Conservation (phyloP, 2,113 vertebrate species). For the Pica pica region DNA sequence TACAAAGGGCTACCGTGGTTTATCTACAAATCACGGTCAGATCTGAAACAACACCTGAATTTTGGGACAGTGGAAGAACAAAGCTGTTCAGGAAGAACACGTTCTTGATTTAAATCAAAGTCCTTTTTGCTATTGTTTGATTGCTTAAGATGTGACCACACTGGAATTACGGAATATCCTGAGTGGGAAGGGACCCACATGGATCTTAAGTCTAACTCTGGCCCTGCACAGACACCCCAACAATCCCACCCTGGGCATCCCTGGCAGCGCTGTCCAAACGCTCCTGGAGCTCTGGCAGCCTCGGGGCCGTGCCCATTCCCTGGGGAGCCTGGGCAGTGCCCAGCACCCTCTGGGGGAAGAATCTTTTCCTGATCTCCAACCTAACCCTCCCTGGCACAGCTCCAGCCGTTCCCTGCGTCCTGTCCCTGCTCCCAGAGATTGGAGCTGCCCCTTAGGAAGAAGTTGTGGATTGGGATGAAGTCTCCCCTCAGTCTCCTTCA, state of each 20-base stretch:
- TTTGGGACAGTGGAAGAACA: neutral
- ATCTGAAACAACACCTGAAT: neutral
- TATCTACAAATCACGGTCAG: neutral
- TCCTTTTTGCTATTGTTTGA: neutral
- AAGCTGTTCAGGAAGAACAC: neutral
- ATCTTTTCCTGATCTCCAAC: neutral
- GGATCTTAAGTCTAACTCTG: neutral
- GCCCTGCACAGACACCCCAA: neutral
- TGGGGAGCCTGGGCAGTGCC: neutral
- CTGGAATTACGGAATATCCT: neutral
- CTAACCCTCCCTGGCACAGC: neutral
- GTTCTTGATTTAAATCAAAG: neutral
- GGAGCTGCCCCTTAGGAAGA: neutral
- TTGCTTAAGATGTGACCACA: neutral
- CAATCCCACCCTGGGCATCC: neutral
- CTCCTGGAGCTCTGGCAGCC: neutral
- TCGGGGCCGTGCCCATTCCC: neutral
- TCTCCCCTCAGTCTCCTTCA: neutral
- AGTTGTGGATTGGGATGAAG: neutral
- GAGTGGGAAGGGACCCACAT: neutral
- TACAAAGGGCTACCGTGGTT: neutral
- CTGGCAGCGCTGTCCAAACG: accelerated
- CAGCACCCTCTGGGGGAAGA: neutral
- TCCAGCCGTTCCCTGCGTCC: neutral
- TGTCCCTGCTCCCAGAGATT: neutral